Evolutionary conservation across 2,113 vertebrate species (phyloP), one percentile per base, ranked within the genome.

Genomic region (Lota lota): DNA sequence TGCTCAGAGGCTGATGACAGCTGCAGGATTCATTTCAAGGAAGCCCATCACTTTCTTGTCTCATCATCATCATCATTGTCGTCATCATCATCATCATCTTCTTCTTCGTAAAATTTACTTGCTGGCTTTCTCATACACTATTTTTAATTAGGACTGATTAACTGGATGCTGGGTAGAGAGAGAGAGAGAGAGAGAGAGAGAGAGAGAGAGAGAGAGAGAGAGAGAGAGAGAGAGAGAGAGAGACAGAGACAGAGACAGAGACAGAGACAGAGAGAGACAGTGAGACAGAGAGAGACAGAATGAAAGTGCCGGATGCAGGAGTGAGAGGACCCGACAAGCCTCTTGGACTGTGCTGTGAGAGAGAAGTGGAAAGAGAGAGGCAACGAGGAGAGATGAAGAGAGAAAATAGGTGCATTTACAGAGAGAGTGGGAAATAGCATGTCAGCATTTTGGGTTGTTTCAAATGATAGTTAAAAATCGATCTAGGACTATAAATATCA

Each of bases 111-210:
- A 47, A 47, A 47, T 47, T 76, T 61, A 77, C 67, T 77, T 59
- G 40, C 80, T 73, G 69, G 67, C 72, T 77, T 64, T 67, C 67
- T 64, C 24, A 14, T 63, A 66, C 75, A 67, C 73, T 24, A 61
- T 61, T 66, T 79, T 77, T 81, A 83, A 90, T 90, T 79, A 85
- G 66, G 74, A 21, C 77, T 87, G 81, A 90, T 88, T 76, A 88
- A 76, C 82, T 77, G 80, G 63, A 71, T 67, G 77, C 72, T 71
- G 57, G 61, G 60, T 22, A 51, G 78, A 79, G 70, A 73, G n/a
- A n/a, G n/a, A n/a, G n/a, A n/a, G n/a, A n/a, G n/a, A 28, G 24
- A 28, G 24, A 4, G 24, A 28, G 24, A 28, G 24, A 28, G 24
- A 28, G 24, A 28, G 24, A 28, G 24, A 28, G 24, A 28, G 24